Base-by-base conservation (phyloP, 2,113 vertebrate species). In the Sylvilagus bachmani region DNA sequence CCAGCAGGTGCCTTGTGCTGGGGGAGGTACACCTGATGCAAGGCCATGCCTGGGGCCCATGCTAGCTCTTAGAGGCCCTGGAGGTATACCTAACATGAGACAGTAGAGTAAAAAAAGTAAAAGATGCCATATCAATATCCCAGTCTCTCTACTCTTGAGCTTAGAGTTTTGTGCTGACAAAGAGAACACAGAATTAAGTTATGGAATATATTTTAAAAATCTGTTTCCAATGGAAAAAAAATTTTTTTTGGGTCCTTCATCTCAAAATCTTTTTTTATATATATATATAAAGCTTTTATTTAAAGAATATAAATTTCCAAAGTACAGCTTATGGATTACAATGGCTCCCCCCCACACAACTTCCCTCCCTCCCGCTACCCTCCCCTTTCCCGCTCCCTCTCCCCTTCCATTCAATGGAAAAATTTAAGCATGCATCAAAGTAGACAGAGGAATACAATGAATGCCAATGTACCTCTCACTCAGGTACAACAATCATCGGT, bases 371-470 rank as follows among this genome's bases (percentile, higher is more conserved):
- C n/a, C n/a, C n/a, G n/a, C n/a, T n/a, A n/a, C n/a, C n/a, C n/a
- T n/a, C n/a, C n/a, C n/a, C n/a, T n/a, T n/a, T n/a, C n/a, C n/a
- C n/a, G n/a, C n/a, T n/a, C n/a, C n/a, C n/a, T n/a, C n/a, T n/a
- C n/a, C n/a, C n/a, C n/a, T n/a, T n/a, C n/a, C n/a, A n/a, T n/a
- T n/a, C n/a, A 66, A 11, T 66, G 53, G 33, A 33, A 49, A 90
- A 13, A 17, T 36, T 58, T 92, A 83, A 51, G 67, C 73, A 73
- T 9, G 25, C 38, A 31, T 31, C 73, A 86, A 62, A 53, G 51
- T 53, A 71, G 71, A 62, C 29, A 38, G 53, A 84, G 69, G 8
- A 90, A 24, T 49, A 70, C 31, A 79, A 79, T 90, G 64, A 94
- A 85, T 16, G 24, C 81, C 66, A 71, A 64, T 69, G 38, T 33